Evolutionary conservation across 2,797 vertebrate genomes (phyloP).

Genomic region (Pristis pectinata): DNA sequence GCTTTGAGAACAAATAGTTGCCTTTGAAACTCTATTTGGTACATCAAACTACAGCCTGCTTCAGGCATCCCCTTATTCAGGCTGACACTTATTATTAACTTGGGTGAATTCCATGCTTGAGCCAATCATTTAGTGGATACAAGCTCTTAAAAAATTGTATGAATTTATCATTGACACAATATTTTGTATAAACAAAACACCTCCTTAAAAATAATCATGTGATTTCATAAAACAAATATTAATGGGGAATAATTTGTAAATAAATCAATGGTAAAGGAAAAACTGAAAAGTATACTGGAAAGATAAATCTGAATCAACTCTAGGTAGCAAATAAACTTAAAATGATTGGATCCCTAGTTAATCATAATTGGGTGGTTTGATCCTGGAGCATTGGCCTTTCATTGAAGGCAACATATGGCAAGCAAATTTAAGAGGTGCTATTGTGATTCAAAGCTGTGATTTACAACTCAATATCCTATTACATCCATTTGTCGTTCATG

Average conservation of each 20-base stretch:
- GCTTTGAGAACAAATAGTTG: not conserved
- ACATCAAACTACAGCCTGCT: not conserved
- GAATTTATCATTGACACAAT: not conserved
- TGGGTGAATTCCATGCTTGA: not conserved
- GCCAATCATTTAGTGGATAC: not conserved
- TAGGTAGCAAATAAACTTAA: not conserved
- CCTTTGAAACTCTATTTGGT: not conserved
- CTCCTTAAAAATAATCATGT: too few species aligned
- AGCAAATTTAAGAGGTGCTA: constrained; percentile 22
- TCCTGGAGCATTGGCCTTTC: not conserved
- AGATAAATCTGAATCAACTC: not conserved
- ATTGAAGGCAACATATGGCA: constrained; percentile 18
- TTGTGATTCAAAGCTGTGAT: constrained; percentile 4
- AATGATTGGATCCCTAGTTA: not conserved
- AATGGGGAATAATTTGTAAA: not conserved
- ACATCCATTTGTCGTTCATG: constrained; percentile 3
- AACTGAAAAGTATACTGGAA: not conserved
- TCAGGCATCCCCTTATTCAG: not conserved
- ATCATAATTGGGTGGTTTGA: not conserved
- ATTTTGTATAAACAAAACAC: not conserved
- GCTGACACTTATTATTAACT: not conserved
- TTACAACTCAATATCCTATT: constrained; percentile 1
- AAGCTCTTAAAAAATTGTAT: not conserved
- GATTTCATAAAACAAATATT: not conserved
- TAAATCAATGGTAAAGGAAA: not conserved